These are phyloP conservation scores for Himantopus leucocephalus DNA, from an alignment of 2,113 vertebrate species.

Conservation along the genomic window DNA sequence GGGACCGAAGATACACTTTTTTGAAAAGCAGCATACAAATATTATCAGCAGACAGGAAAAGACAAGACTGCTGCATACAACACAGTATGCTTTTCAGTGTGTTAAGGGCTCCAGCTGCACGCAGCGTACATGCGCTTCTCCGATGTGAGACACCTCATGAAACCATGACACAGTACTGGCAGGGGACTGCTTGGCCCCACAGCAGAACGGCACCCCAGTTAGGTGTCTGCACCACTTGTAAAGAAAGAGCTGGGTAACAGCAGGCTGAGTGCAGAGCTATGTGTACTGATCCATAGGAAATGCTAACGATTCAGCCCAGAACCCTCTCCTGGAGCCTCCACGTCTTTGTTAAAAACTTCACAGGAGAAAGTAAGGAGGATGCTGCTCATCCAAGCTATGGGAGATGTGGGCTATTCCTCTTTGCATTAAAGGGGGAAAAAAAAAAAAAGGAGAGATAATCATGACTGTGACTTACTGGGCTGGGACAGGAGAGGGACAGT, in stretches of 20 bases:
- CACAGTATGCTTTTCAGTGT: neutral
- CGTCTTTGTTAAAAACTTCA: neutral
- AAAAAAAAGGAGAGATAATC: neutral
- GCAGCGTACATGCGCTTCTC: neutral
- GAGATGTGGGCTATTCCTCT: neutral
- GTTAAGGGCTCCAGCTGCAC: neutral
- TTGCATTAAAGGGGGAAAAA: neutral
- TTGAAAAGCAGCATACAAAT: neutral
- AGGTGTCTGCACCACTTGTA: accelerated
- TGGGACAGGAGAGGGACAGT: neutral
- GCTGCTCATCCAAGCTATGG: neutral
- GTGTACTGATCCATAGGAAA: neutral
- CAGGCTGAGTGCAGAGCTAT: neutral
- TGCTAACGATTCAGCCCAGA: neutral
- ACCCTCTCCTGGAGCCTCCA: neutral
- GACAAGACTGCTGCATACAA: neutral
- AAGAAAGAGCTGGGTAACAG: neutral
- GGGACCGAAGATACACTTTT: neutral
- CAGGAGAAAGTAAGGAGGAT: neutral
- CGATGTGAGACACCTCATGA: accelerated
- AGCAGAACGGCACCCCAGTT: neutral
- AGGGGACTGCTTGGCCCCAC: neutral
- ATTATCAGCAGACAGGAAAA: neutral
- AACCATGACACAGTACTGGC: neutral
- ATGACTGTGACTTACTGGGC: neutral